Evolutionary conservation across 53 echinoderm and acorn worm genomes (phyloP).

Genomic region (Henricia sp.): DNA sequence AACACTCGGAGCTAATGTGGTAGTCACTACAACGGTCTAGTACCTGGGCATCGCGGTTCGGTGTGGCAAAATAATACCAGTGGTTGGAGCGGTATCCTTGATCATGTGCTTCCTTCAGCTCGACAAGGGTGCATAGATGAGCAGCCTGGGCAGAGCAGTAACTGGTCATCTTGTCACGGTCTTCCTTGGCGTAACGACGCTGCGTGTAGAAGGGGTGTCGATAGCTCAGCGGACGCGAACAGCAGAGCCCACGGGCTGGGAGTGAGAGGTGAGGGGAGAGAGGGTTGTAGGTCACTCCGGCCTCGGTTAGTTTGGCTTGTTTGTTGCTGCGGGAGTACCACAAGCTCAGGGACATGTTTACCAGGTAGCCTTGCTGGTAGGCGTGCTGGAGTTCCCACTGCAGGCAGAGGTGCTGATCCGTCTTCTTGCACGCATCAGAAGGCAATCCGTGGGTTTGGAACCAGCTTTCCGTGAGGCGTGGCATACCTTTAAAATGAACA

Average conservation of each 20-base stretch:
- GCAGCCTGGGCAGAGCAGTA: neutral
- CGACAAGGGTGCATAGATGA: conserved; percentile 10
- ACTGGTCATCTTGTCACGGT: neutral
- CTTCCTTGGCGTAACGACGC: neutral
- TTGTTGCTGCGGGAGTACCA: conserved; percentile 18
- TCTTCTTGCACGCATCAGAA: neutral
- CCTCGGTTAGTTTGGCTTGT: neutral
- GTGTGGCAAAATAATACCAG: neutral
- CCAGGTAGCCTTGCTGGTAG: neutral
- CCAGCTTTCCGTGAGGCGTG: neutral
- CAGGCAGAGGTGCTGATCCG: conserved; percentile 19
- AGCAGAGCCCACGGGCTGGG: neutral
- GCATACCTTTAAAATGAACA: no score
- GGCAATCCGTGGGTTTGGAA: neutral
- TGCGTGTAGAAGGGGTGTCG: neutral
- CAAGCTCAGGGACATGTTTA: neutral
- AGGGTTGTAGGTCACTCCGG: neutral
- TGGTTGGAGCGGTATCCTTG: neutral
- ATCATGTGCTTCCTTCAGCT: conserved; percentile 17
- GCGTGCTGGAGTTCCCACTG: conserved; percentile 20
- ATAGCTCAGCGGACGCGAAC: neutral
- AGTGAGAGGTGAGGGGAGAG: neutral
- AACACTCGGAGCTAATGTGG: neutral
- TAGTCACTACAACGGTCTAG: neutral
- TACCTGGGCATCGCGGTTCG: neutral